Conservation (phyloP, 2,888 invertebrate genomes). For the Harmothoe impar region DNA sequence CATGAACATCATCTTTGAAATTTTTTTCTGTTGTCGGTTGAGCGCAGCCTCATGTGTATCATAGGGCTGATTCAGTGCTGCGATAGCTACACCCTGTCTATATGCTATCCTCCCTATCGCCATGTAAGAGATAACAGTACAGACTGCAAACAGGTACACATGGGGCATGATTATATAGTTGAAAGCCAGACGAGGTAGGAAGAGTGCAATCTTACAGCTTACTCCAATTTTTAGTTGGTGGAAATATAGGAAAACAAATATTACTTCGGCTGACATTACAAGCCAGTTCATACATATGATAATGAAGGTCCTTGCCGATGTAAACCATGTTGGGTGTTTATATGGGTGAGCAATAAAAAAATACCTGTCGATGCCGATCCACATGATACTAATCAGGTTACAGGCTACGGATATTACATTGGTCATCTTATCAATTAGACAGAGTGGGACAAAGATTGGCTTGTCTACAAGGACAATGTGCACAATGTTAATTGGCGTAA, state of each 20-base stretch:
- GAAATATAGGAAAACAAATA: background rate
- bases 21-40: background rate
- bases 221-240: background rate
- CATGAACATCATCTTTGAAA: background rate
- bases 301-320: background rate
- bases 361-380: constrained; percentile 5
- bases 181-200: background rate
- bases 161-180: background rate
- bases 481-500: too few relatives aligned
- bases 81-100: background rate
- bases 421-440: background rate
- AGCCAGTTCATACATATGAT: background rate
- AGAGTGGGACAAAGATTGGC: background rate
- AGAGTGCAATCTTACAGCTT: background rate
- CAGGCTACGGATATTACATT: background rate
- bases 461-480: too few relatives aligned
- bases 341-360: background rate
- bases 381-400: background rate
- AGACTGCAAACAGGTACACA: too few relatives aligned
- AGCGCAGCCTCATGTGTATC: background rate
- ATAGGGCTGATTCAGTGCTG: background rate
- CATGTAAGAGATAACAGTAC: background rate
- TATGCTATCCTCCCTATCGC: background rate
- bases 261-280: background rate
- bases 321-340: background rate